Evolutionary conservation across 2,113 vertebrate genomes (phyloP), one percentile per base, ranked within the genome.

Genomic region (Dicrurus megarhynchus): DNA sequence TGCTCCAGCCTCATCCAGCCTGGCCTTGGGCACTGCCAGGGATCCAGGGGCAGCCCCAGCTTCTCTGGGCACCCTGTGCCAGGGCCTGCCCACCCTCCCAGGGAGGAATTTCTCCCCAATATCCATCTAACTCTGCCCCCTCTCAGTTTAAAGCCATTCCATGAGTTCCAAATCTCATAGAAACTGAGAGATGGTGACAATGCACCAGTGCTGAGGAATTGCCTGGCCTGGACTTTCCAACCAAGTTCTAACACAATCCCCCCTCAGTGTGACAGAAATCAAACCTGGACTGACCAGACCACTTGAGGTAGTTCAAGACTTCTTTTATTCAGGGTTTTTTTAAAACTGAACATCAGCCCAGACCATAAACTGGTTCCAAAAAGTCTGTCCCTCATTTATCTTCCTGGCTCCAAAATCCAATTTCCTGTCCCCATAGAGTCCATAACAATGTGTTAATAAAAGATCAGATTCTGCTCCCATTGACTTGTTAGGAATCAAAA

Each of bases 21-120:
- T 90, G 87, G 47, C 12, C 20, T 55, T 19, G 79, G 47, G 0
- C 55, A 69, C 18, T 83, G 0, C 26, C 87, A 61, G 47, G 49
- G 63, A 16, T 83, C 3, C 68, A 73, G 63, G 49, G 10, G 5
- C 41, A 83, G 47, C 41, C 53, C 2, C 79, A 83, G 63, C 24
- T 69, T 0, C 63, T 76, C 41, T 69, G 78, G 30, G 30, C 8
- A 59, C 4, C 27, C 46, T 60, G 9, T 41, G 39, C 46, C 78
- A 68, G 53, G 19, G 6, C 7, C 68, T 74, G 0, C 0, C 5
- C 61, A 47, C 39, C 30, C 47, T 68, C 13, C 0, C 47, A 76
- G 63, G 30, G 24, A 61, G 10, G 6, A 27, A 27, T 76, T 76
- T 11, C n/a, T 28, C 18, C 79, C 63, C 63, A 76, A 1, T 9